Evolutionary conservation across 2,888 invertebrate genomes (phyloP).

Genomic region (Eupithecia insigniata): DNA sequence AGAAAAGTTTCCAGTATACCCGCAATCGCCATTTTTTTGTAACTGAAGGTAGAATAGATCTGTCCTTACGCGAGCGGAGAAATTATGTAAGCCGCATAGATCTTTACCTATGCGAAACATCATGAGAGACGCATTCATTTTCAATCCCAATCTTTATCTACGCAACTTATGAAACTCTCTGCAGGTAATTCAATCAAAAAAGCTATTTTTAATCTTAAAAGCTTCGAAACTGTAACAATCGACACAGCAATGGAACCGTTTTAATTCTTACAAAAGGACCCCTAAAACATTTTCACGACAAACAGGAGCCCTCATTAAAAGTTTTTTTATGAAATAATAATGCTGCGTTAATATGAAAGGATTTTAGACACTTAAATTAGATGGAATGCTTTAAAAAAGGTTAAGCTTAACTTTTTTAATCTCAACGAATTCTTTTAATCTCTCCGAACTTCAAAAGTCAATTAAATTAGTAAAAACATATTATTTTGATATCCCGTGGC

Average conservation of each 20-base stretch:
- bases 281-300: conserved; percentile 38
- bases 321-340: conserved; percentile 49
- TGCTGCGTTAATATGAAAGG: conserved; percentile 24
- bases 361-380: conserved; percentile 3
- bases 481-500: neutral
- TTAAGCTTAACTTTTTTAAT: neutral
- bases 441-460: neutral
- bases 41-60: too few relatives aligned
- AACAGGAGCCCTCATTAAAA: conserved; percentile 50
- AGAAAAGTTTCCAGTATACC: too few relatives aligned
- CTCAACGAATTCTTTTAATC: neutral
- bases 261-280: conserved; percentile 21
- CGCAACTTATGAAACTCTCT: too few relatives aligned
- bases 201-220: neutral
- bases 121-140: too few relatives aligned
- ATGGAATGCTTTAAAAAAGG: conserved; percentile 8
- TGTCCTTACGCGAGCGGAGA: too few relatives aligned
- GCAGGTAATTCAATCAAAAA: too few relatives aligned
- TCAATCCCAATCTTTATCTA: too few relatives aligned
- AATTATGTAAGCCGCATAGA: too few relatives aligned
- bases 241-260: conserved; percentile 1
- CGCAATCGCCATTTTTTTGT: too few relatives aligned
- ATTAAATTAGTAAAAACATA: neutral
- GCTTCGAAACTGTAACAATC: conserved; percentile 3
- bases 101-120: too few relatives aligned